phyloP scores from a whole-genome alignment of 92 coral and sea anemone species.

The Heliopora coerulea region DNA sequence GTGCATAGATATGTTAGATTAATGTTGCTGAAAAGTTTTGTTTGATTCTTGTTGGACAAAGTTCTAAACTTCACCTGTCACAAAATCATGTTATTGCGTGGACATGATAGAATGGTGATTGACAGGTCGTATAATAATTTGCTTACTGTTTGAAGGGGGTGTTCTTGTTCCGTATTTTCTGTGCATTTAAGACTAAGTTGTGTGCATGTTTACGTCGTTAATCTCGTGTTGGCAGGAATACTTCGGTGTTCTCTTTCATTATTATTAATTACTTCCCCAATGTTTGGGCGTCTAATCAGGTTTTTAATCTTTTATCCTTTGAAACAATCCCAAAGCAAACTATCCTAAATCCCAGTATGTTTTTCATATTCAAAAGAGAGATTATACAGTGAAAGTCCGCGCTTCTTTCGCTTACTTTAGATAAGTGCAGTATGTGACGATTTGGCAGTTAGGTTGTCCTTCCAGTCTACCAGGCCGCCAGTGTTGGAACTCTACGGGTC shows the following conservation, averaged over 20 bases:
- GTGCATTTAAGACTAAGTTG: too few species aligned
- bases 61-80: too few species aligned
- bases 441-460: neutral
- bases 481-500: conserved; percentile 1
- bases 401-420: neutral
- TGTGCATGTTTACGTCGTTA: conserved; percentile 30
- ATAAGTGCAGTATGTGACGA: too few species aligned
- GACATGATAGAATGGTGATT: too few species aligned
- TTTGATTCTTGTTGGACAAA: too few species aligned
- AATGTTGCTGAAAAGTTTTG: too few species aligned
- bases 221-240: conserved; percentile 26
- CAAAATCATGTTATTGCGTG: too few species aligned
- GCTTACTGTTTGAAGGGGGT: too few species aligned
- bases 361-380: neutral
- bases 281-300: conserved; percentile 22
- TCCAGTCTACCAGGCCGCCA: neutral
- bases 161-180: too few species aligned
- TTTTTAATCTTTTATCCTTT: conserved; percentile 37
- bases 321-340: conserved; percentile 18
- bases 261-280: conserved; percentile 29
- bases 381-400: conserved; percentile 13
- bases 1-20: too few species aligned
- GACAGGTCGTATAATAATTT: too few species aligned
- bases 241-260: neutral
- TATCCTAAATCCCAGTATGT: conserved; percentile 23